Evolutionary conservation across 1,140 invertebrate genomes (phyloP).

Genomic region (Lamellibrachia luymesi): DNA sequence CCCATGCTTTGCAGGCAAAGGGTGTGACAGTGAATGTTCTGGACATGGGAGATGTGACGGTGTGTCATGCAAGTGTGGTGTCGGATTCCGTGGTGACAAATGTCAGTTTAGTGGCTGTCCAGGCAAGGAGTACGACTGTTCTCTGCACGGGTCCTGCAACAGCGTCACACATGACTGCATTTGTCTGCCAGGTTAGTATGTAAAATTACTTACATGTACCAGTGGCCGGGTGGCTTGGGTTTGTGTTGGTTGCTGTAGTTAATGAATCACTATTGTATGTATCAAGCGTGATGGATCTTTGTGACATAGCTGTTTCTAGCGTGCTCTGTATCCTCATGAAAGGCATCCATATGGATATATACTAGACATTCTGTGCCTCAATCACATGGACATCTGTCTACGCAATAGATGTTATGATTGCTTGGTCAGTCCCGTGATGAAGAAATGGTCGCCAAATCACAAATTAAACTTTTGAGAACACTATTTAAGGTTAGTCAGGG

Average conservation of each 20-base stretch:
- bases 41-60: conserved; percentile 18
- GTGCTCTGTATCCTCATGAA: too few relatives aligned
- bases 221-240: too few relatives aligned
- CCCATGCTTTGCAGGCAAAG: conserved; percentile 38
- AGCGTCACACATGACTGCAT: conserved; percentile 32
- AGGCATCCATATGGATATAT: background rate
- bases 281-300: too few relatives aligned
- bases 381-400: background rate
- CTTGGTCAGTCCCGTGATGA: background rate
- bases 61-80: conserved; percentile 31
- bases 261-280: too few relatives aligned
- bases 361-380: background rate
- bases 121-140: conserved; percentile 33
- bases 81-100: conserved; percentile 35
- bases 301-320: too few relatives aligned
- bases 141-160: conserved; percentile 36
- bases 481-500: too few relatives aligned
- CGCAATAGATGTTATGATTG: too few relatives aligned
- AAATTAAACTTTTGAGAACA: too few relatives aligned
- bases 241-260: too few relatives aligned
- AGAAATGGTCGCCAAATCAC: too few relatives aligned
- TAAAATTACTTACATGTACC: background rate
- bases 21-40: conserved; percentile 29
- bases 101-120: conserved; percentile 40
- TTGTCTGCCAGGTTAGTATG: conserved; percentile 31